Evolutionary conservation across 2,888 invertebrate genomes (phyloP), one percentile per base, ranked within the genome.

Genomic region (Melieria omissa): DNA sequence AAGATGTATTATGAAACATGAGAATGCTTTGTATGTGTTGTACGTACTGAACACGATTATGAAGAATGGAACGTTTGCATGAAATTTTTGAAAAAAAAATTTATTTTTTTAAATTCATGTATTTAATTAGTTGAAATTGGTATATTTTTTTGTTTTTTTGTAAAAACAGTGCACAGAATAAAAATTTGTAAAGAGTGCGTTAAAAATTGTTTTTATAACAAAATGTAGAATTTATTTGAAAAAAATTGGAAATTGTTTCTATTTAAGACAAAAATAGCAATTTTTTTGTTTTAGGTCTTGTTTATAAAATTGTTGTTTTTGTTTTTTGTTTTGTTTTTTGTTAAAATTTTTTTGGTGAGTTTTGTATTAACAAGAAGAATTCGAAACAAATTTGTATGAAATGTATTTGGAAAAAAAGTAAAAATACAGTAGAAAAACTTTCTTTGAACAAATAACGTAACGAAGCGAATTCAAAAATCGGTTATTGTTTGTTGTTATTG

Each of bases 171-270:
- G 81, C 83, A 76, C 46, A 71, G 71, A 71, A 73, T 68, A 70
- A 68, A 72, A 65, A 68, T 69, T 71, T 68, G 52, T 71, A 67
- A 29, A 73, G 75, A 73, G 74, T 75, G 71, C 66, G 73, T 73
- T 78, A 79, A 79, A 80, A 78, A 75, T 77, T 63, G 60, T 14
- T 77, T 64, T 78, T 78, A 72, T 78, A 80, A 83, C 80, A 79
- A 79, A 82, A 82, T 77, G 75, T 71, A 70, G 72, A 75, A 75
- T 74, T 68, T 77, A 62, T 68, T 71, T 68, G 74, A 73, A 55
- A 68, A 70, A 74, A 75, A 71, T 74, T 54, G 52, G 70, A 72
- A 73, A 67, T 57, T 47, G 57, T 82, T 75, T 63, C 65, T 65
- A 70, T 63, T 67, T 58, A 68, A 67, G 67, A 64, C 49, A 67